These are phyloP conservation scores for Papilio xuthus DNA, from an alignment of 1,140 invertebrate genomes.

Conservation along the genomic window DNA sequence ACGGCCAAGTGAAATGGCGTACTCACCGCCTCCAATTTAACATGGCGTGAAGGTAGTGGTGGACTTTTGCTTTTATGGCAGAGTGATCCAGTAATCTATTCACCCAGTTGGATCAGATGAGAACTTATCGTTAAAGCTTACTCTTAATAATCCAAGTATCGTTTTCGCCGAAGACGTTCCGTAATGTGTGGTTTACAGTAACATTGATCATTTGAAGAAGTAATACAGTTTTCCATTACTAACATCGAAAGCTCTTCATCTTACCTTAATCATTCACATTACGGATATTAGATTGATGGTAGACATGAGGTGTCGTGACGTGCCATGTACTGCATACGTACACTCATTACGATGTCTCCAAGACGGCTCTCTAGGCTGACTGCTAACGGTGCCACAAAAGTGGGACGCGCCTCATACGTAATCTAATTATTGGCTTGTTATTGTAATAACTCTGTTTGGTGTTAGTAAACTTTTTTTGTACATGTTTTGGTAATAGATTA, in stretches of 20 bases:
- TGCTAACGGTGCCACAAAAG: conserved; percentile 71
- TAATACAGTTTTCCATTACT: conserved; percentile 24
- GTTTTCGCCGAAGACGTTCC: background rate
- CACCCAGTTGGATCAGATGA: background rate
- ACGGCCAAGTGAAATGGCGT: conserved; percentile 72
- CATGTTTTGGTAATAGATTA: conserved; percentile 27
- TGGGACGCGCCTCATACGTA: conserved; percentile 70
- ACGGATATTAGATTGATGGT: conserved; percentile 58
- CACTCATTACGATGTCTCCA: conserved; percentile 77
- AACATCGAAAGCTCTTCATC: conserved; percentile 14
- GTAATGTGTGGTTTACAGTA: conserved; percentile 3
- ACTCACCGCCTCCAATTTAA: conserved; percentile 68
- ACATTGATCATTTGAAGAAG: conserved; percentile 8
- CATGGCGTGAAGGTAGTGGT: conserved; percentile 69
- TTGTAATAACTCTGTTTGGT: conserved; percentile 62
- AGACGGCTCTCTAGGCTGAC: conserved; percentile 57
- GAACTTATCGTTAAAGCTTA: background rate
- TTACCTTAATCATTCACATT: conserved; percentile 42
- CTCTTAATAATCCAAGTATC: background rate
- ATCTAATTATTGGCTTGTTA: conserved; percentile 79
- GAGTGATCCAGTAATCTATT: background rate
- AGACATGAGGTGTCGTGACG: conserved; percentile 8
- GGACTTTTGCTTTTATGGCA: conserved; percentile 49
- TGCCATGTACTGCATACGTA: conserved; percentile 52
- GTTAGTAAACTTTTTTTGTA: conserved; percentile 36